Base-by-base conservation (phyloP, 2,113 vertebrate genomes). In the Ivindomyrus marchei region DNA sequence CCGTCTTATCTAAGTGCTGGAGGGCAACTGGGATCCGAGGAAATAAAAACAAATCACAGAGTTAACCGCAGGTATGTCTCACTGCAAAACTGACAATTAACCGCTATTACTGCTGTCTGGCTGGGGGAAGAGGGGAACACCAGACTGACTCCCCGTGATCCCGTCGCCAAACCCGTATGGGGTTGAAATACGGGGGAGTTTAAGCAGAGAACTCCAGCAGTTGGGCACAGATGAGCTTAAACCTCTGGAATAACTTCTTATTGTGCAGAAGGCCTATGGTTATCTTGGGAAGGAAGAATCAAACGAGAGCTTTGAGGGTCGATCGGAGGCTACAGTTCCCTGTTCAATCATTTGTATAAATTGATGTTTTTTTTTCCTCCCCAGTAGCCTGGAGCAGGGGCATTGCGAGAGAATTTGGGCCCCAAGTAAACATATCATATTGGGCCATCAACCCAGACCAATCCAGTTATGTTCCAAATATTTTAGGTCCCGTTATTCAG, bases 1-100 rank as follows among this genome's bases (percentile, higher is more conserved):
- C 88, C 66, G 50, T 87, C 49, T 89, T 89, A 83, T 89, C 49
- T 77, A 56, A 89, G 88, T 89, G 66, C 77, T 50, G 66, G 27
- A 56, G 88, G 88, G 74, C 70, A 80, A 89, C 45, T 52, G 88
- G 66, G 46, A 50, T 24, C 27, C 88, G n/a, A 53, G 46, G 74
- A 89, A 52, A 89, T 89, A 89, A 53, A 89, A 80, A 89, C 77
- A 89, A 89, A 83, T 89, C 47, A 42, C 49, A 10, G 47, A 39
- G 88, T 45, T 36, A 52, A 83, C 31, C n/a, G 85, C 85, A 52
- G 50, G 88, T 50, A 56, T 47, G 50, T 50, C 50, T 56, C 49
- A 8, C 66, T 24, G 49, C 70, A 53, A 39, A 56, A 9, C 27
- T 21, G 49, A 83, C 50, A 39, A 39, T 83, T 83, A 89, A 24